Evolutionary conservation across 1,140 invertebrate genomes (phyloP).

Genomic region (Leptoteleia sp.): DNA sequence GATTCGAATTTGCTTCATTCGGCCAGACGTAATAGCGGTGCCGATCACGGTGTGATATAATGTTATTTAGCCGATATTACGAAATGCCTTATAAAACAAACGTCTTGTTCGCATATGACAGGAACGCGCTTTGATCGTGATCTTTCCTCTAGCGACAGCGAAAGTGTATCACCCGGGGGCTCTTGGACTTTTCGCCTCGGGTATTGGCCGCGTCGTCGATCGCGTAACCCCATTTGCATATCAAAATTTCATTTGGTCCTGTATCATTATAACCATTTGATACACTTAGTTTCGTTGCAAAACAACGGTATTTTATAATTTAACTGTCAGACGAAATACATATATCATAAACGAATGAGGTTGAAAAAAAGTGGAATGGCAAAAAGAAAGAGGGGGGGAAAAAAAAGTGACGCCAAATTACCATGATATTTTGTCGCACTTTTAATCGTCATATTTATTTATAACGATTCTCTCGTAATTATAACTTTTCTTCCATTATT

Average conservation of each 20-base stretch:
- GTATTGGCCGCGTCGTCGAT: constrained; percentile 33
- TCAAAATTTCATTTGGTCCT: constrained; percentile 58
- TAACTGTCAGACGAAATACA: too few relatives aligned
- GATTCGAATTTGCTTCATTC: constrained; percentile 57
- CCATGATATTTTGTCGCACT: too few relatives aligned
- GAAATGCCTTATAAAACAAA: constrained; percentile 67
- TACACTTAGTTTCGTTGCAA: constrained; percentile 28
- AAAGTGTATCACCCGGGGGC: constrained; percentile 62
- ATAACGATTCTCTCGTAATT: too few relatives aligned
- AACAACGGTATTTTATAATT: constrained; percentile 39
- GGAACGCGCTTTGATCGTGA: constrained; percentile 66
- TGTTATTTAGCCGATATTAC: constrained; percentile 61
- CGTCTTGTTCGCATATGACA: constrained; percentile 65
- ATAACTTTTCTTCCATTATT: too few relatives aligned
- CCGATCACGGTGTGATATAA: constrained; percentile 60
- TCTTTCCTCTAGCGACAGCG: constrained; percentile 66
- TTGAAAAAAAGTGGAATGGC: too few relatives aligned
- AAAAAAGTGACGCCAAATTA: too few relatives aligned
- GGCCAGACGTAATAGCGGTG: constrained; percentile 30
- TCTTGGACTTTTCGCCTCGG: constrained; percentile 52
- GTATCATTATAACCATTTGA: constrained; percentile 41
- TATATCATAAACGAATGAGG: too few relatives aligned
- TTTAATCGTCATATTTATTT: too few relatives aligned
- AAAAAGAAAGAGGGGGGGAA: too few relatives aligned
- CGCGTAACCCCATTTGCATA: constrained; percentile 62